Evolutionary conservation across 2,797 vertebrate genomes (phyloP).

Genomic region (Sparus aurata): DNA sequence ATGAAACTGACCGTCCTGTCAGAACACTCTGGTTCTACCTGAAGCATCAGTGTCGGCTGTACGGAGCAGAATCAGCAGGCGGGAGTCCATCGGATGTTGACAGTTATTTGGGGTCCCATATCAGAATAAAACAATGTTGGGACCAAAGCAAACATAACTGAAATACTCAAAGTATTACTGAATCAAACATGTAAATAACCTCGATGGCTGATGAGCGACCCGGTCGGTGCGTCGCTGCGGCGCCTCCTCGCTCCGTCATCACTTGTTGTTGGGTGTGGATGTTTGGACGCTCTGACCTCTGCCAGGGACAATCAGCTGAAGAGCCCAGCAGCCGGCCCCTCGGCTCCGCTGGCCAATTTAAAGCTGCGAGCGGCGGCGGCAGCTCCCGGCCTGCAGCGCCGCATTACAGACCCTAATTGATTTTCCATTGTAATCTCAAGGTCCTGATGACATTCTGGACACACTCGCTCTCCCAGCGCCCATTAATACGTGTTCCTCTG

Average conservation of each 20-base stretch:
- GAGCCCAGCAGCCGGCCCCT: constrained; percentile 41
- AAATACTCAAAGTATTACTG: no score
- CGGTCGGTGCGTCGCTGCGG: neutral
- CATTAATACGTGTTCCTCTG: constrained; percentile 15
- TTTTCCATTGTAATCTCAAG: constrained; percentile 68
- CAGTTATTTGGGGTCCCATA: no score
- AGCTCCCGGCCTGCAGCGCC: constrained; percentile 23
- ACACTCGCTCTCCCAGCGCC: neutral
- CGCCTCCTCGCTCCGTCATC: neutral
- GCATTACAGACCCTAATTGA: constrained; percentile 60
- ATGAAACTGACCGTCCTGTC: no score
- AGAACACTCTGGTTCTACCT: no score
- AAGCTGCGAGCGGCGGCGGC: constrained; percentile 21
- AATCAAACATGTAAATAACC: no score
- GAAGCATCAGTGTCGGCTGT: no score
- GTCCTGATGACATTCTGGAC: constrained; percentile 62
- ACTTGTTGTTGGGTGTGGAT: constrained; percentile 34
- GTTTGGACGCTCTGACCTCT: constrained; percentile 56
- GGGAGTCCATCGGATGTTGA: no score
- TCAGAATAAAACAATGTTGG: no score
- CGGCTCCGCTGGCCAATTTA: constrained; percentile 46
- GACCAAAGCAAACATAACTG: no score
- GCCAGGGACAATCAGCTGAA: constrained; percentile 55
- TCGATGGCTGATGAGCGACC: no score
- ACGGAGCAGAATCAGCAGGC: no score